These are phyloP conservation scores for Psix sp. DNA, from an alignment of 1,140 invertebrate species.

Conservation along the genomic window DNA sequence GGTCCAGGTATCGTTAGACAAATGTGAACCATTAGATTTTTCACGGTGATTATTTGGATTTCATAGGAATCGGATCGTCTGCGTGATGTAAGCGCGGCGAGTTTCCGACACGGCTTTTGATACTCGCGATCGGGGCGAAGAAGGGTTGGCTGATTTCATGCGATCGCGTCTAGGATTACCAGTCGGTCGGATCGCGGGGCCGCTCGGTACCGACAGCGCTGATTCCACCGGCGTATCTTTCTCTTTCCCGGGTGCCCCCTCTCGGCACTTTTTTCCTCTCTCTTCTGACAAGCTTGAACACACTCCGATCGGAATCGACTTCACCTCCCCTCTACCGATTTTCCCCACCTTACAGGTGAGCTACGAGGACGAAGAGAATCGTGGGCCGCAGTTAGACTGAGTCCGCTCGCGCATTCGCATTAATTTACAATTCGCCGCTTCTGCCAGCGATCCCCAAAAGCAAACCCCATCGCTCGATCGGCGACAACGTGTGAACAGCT, in stretches of 20 bases:
- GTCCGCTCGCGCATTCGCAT: slow-evolving; percentile 75
- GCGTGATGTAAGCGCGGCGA: slow-evolving; percentile 33
- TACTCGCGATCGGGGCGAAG: slow-evolving; percentile 38
- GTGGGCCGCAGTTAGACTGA: slow-evolving; percentile 73
- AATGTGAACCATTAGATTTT: too few relatives aligned
- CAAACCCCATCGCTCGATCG: slow-evolving; percentile 30
- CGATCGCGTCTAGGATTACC: slow-evolving; percentile 35
- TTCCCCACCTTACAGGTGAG: slow-evolving; percentile 63
- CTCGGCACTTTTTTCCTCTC: slow-evolving; percentile 44
- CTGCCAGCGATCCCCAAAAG: slow-evolving; percentile 45
- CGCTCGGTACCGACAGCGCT: slow-evolving; percentile 31
- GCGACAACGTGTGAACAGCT: slow-evolving; percentile 11
- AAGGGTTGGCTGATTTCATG: slow-evolving; percentile 34
- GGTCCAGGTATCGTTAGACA: too few relatives aligned
- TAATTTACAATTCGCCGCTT: slow-evolving; percentile 64
- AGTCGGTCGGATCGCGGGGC: slow-evolving; percentile 18
- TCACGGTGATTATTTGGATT: slow-evolving; percentile 40
- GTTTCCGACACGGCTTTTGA: slow-evolving; percentile 25
- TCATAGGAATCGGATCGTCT: slow-evolving; percentile 42
- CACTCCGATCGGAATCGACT: slow-evolving; percentile 57
- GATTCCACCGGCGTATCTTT: slow-evolving; percentile 47
- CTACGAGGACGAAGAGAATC: slow-evolving; percentile 65
- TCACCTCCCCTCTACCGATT: slow-evolving; percentile 48
- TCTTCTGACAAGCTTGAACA: slow-evolving; percentile 43
- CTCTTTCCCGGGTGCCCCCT: slow-evolving; percentile 47